A percentile compares a stretch with the other conserved stretches of the same genome.
Evolutionary conservation across 1,140 invertebrate species (phyloP).

Genomic region (Pseudomyrmex flavicornis): DNA sequence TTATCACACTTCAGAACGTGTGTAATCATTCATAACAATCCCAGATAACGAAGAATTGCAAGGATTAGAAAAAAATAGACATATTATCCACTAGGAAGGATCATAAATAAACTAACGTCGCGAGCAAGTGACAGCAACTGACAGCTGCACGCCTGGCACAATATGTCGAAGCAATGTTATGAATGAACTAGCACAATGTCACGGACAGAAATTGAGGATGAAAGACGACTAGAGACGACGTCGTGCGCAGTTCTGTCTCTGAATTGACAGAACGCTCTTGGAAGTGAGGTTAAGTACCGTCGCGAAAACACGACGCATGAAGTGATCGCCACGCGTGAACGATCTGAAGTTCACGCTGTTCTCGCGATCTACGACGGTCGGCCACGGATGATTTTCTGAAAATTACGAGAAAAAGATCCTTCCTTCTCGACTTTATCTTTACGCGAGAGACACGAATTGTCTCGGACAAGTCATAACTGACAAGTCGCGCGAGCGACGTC

Average conservation of each 20-base stretch:
- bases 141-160: background rate
- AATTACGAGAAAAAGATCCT: background rate
- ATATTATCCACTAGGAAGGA: background rate
- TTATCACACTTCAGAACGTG: no score
- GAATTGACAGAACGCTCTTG: slow-evolving; percentile 57
- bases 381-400: background rate
- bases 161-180: background rate
- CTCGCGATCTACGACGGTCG: background rate
- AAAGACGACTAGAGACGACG: background rate
- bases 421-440: background rate
- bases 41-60: no score
- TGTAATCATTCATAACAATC: no score
- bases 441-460: background rate
- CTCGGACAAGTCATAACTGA: slow-evolving; percentile 13
- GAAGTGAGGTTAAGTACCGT: slow-evolving; percentile 72
- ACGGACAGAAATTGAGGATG: slow-evolving; percentile 9
- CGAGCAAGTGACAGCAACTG: slow-evolving; percentile 9
- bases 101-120: slow-evolving; percentile 27
- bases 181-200: slow-evolving; percentile 40
- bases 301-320: slow-evolving; percentile 39
- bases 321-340: background rate
- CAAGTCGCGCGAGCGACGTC: background rate
- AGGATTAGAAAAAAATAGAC: background rate
- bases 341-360: slow-evolving; percentile 17
- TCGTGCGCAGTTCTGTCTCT: slow-evolving; percentile 33